These are phyloP conservation scores for Drosophila repleta DNA, from an alignment of 1,140 invertebrate species.

Conservation along the genomic window DNA sequence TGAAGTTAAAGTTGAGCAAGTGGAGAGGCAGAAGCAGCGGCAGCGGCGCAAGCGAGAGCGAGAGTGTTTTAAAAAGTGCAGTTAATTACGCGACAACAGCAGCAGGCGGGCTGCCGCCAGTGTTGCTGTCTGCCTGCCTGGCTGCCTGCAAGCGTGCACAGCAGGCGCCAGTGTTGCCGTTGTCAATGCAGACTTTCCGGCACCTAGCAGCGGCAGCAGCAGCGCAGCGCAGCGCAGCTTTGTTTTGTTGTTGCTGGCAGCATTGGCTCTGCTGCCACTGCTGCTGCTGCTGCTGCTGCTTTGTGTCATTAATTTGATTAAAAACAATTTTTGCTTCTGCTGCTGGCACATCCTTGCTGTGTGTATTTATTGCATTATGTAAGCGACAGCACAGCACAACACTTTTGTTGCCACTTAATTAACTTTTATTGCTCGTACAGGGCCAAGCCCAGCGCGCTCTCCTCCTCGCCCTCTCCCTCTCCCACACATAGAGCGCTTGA, in stretches of 20 bases:
- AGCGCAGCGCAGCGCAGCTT: not conserved
- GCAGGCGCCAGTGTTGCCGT: conserved; percentile 10
- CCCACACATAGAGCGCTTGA: conserved; percentile 1
- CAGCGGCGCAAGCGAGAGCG: not conserved
- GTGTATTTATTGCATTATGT: conserved; percentile 40
- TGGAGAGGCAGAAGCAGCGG: not conserved
- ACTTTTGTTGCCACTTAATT: conserved; percentile 53
- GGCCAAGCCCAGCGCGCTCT: not conserved
- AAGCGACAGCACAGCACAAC: conserved; percentile 26
- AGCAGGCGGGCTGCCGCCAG: conserved; percentile 4
- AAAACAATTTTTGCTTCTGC: conserved; percentile 17
- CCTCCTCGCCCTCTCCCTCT: not conserved
- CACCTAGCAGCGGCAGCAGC: conserved; percentile 1
- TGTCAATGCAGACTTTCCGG: conserved; percentile 32
- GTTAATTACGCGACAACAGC: conserved; percentile 39
- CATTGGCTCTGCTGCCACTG: not conserved
- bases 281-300: conserved; percentile 4
- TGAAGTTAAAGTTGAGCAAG: conserved; percentile 40
- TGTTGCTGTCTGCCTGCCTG: conserved; percentile 9
- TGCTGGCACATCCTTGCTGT: conserved; percentile 1
- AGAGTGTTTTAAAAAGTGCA: conserved; percentile 34
- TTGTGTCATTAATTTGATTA: conserved; percentile 40
- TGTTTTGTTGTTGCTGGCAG: not conserved
- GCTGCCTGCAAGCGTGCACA: conserved; percentile 4
- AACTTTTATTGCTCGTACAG: conserved; percentile 59